Evolutionary conservation across 1,140 invertebrate genomes (phyloP), one percentile per base, ranked within the genome.

Genomic region (Tetramorium parvispinum): DNA sequence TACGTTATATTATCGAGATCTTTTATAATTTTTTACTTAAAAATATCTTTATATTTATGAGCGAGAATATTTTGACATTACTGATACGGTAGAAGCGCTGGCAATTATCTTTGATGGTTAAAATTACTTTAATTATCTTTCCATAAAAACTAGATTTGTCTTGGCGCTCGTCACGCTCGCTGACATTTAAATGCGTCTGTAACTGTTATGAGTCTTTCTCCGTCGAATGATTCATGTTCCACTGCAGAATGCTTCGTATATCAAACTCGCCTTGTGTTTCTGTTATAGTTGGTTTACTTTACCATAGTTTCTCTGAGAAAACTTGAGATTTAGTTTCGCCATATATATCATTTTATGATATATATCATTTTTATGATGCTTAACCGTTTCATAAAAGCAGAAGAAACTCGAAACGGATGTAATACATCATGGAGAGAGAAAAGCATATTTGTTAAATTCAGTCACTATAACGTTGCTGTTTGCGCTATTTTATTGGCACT

Each of bases 121-220:
- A 16, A 53, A 53, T 79, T 79, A 53, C n/a, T 21, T 53, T 79
- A 53, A 79, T 49, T 79, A 27, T 18, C 27, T 68, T 53, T 53
- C 4, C 24, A 18, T 68, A 79, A 53, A 43, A 65, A 66, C 43
- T 75, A 75, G 77, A 81, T 87, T 79, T 81, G 66, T 66, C 21
- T 70, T 13, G 53, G 53, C 46, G 43, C 51, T 68, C 68, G 46
- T 37, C 51, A 46, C 66, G 53, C 82, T 88, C 18, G 81, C 55
- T 73, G 57, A 89, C 81, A 57, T 85, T 88, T 89, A 85, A 87
- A 71, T 59, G 71, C 81, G 59, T 68, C 82, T 55, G 21, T 61
- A 83, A 73, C 70, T 65, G 73, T 65, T 43, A 46, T 66, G 51
- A 18, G 59, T 85, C 71, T 75, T 65, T 40, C 61, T 40, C 49